Evolutionary conservation across 2,113 vertebrate species (phyloP).

Genomic region (Puffinus mauretanicus): DNA sequence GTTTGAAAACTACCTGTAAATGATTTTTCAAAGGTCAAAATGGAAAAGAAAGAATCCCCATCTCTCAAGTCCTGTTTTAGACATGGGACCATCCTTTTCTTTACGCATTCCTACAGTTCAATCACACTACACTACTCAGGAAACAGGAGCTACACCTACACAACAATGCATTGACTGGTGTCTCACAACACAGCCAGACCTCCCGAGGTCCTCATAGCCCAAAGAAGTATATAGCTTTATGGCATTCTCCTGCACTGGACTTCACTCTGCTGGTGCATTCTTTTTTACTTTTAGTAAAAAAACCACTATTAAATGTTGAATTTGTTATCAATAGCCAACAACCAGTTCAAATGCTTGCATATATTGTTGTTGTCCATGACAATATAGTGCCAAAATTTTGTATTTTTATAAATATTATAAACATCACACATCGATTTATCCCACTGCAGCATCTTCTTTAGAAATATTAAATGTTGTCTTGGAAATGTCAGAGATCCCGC

Average conservation of each 20-base stretch:
- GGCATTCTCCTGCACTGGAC: background rate
- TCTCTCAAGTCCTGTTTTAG: background rate
- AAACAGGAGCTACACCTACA: background rate
- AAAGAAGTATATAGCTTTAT: background rate
- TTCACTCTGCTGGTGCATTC: background rate
- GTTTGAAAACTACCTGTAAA: background rate
- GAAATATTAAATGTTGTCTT: background rate
- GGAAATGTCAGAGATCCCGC: background rate
- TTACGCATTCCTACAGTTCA: background rate
- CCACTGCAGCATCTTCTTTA: background rate
- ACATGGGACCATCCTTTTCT: background rate
- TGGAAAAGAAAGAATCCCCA: background rate
- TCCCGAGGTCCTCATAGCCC: background rate
- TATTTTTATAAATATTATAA: background rate
- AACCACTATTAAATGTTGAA: background rate
- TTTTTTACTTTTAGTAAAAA: background rate
- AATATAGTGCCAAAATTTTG: background rate
- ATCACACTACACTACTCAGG: background rate
- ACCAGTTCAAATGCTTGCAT: background rate
- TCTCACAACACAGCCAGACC: background rate
- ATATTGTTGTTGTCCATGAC: background rate
- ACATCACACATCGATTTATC: background rate
- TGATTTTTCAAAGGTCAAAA: background rate
- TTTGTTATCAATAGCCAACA: background rate
- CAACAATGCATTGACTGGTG: background rate